A percentile compares a stretch with the other conserved stretches of the same genome.
Evolutionary conservation across 2,888 invertebrate genomes (phyloP).

Genomic region (Lithophane semibrunnea): DNA sequence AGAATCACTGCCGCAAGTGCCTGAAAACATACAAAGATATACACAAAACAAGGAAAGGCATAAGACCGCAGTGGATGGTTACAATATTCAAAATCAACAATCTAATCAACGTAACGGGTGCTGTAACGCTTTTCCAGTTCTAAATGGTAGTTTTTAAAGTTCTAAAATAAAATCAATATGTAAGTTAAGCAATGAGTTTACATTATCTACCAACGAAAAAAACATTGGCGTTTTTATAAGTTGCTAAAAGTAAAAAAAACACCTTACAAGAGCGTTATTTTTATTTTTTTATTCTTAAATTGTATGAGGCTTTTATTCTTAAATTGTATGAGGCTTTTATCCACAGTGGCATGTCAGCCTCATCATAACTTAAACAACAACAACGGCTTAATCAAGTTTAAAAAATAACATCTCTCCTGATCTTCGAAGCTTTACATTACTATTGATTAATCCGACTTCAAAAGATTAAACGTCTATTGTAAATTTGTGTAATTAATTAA

Average conservation of each 20-base stretch:
- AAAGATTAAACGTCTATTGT: slow-evolving; percentile 64
- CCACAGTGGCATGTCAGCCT: neutral
- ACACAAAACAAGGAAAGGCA: neutral
- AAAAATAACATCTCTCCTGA: slow-evolving; percentile 27
- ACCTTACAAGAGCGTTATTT: neutral
- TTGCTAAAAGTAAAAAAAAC: neutral
- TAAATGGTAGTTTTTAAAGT: neutral
- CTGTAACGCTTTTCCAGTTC: neutral
- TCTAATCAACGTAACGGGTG: neutral
- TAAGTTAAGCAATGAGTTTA: neutral
- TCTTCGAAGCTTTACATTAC: slow-evolving; percentile 49
- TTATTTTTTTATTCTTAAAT: neutral
- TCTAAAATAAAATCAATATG: neutral
- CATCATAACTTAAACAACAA: neutral
- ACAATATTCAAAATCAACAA: neutral
- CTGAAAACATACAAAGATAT: neutral
- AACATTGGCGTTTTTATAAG: neutral
- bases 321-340: neutral
- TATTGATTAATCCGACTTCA: slow-evolving; percentile 63
- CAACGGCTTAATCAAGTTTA: neutral
- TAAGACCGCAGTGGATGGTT: neutral
- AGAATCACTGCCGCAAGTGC: neutral
- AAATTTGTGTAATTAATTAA: slow-evolving; percentile 78
- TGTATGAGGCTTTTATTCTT: neutral
- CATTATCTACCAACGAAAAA: neutral